phyloP scores from a whole-genome alignment of 2,113 vertebrate genomes.

The Erpornis zantholeuca region DNA sequence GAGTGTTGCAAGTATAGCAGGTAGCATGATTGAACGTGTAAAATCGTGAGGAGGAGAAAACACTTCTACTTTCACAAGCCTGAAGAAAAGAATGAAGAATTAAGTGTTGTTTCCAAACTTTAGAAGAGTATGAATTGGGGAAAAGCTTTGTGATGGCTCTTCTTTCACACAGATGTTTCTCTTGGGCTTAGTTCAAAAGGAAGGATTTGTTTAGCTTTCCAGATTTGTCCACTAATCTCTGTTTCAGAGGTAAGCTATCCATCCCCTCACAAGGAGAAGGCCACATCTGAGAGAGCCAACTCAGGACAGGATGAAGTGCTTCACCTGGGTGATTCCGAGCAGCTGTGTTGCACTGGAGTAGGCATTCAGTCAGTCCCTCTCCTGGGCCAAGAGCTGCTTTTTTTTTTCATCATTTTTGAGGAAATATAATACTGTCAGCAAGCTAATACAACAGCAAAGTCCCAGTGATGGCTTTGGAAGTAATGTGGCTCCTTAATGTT shows the following conservation, averaged over 20 bases:
- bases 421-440: neutral
- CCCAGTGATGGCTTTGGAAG: neutral
- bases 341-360: neutral
- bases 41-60: neutral
- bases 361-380: neutral
- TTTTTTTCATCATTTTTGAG: neutral
- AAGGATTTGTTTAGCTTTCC: neutral
- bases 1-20: conserved; percentile 6
- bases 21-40: conserved; percentile 47
- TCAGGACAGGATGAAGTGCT: neutral
- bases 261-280: neutral
- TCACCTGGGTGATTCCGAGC: neutral
- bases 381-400: neutral
- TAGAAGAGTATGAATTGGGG: neutral
- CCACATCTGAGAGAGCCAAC: neutral
- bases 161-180: conserved; percentile 40
- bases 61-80: conserved; percentile 45
- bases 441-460: neutral
- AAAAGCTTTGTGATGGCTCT: conserved; percentile 10
- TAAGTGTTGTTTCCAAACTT: neutral
- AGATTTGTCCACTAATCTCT: neutral
- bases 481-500: fast-evolving
- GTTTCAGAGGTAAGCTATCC: neutral
- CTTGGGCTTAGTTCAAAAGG: conserved; percentile 13
- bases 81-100: neutral